Evolutionary conservation across 2,797 vertebrate species (phyloP).

Genomic region (Pantherophis vulpinus): DNA sequence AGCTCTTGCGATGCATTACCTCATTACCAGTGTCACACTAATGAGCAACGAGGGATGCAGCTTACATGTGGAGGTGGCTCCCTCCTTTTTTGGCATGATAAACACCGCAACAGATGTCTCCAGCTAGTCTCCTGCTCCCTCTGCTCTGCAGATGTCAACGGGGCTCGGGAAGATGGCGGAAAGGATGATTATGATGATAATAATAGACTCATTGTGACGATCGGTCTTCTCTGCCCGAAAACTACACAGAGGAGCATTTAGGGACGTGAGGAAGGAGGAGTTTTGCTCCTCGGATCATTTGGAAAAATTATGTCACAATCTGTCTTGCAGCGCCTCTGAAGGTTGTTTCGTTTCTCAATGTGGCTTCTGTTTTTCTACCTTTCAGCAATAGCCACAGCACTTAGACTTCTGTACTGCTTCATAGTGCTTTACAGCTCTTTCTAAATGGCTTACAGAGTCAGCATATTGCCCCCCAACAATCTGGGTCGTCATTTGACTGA

Average conservation of each 20-base stretch:
- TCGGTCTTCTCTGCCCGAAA: not conserved
- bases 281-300: not conserved
- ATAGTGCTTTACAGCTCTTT: not conserved
- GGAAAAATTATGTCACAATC: not conserved
- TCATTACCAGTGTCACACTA: slow-evolving; percentile 23
- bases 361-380: not conserved
- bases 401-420: not conserved
- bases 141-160: slow-evolving; percentile 5
- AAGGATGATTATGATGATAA: slow-evolving; percentile 10
- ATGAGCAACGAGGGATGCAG: slow-evolving; percentile 28
- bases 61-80: slow-evolving; percentile 8
- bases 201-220: slow-evolving; percentile 15
- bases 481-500: not conserved
- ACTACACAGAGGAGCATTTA: not conserved
- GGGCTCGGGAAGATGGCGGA: slow-evolving; percentile 14
- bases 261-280: not conserved
- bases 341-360: not conserved
- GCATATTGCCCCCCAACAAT: not conserved
- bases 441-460: not conserved
- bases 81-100: not conserved
- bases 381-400: not conserved
- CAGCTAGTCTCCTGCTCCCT: not conserved
- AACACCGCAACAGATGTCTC: slow-evolving; percentile 28
- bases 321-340: not conserved
- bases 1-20: slow-evolving; percentile 3